Percentiles rank a stretch among this genome's conserved stretches.
Conservation (phyloP, 2,888 invertebrate genomes). For the Anoncus sp. region DNA sequence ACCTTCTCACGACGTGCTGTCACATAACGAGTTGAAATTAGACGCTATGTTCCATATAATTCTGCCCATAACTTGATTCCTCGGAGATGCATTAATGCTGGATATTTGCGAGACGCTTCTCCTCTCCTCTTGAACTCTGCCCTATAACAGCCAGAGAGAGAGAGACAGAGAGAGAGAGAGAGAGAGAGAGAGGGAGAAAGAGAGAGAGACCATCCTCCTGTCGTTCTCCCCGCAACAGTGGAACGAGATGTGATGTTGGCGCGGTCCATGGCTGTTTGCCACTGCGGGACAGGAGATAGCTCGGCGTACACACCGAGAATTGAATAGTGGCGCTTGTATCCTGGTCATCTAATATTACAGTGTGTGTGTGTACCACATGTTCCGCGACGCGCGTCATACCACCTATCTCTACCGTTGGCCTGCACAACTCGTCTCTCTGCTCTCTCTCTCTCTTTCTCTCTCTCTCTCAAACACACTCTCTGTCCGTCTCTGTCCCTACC, state of each 20-base stretch:
- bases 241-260: constrained; percentile 24
- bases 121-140: constrained; percentile 23
- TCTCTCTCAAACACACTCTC: too few species aligned
- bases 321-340: constrained; percentile 71
- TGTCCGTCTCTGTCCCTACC: constrained; percentile 37
- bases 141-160: too few species aligned
- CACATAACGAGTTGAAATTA: constrained; percentile 14
- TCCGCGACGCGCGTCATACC: constrained; percentile 70
- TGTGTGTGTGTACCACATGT: constrained; percentile 71
- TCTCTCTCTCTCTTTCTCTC: constrained; percentile 24
- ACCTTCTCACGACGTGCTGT: too few species aligned
- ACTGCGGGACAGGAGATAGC: constrained; percentile 30
- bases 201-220: too few species aligned
- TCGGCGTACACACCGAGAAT: constrained; percentile 69
- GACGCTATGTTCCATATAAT: constrained; percentile 14
- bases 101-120: constrained; percentile 33
- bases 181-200: too few species aligned
- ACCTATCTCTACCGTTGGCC: constrained; percentile 66
- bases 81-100: constrained; percentile 44
- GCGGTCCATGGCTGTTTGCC: constrained; percentile 25
- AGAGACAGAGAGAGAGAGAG: too few species aligned
- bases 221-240: constrained; percentile 19
- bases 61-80: constrained; percentile 19
- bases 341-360: constrained; percentile 61
- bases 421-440: constrained; percentile 30